These are phyloP conservation scores for Lophochroa leadbeateri DNA, from an alignment of 2,113 vertebrate species.

Conservation along the genomic window DNA sequence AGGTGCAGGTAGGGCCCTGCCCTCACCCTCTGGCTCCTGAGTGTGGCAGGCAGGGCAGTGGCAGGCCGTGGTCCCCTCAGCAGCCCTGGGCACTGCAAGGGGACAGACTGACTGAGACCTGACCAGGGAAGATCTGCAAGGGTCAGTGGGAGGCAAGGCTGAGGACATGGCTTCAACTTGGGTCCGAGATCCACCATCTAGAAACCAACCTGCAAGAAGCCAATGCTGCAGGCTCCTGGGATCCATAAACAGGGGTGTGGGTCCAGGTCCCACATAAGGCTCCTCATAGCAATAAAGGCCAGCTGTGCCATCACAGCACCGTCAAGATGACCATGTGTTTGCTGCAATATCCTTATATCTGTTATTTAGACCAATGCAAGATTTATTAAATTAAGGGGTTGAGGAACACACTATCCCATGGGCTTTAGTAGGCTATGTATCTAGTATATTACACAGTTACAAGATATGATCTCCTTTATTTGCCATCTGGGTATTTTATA, in stretches of 20 bases:
- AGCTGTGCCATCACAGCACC: background rate
- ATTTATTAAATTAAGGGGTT: background rate
- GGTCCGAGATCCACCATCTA: background rate
- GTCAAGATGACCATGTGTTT: background rate
- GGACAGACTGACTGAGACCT: rapidly evolving
- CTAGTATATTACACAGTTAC: background rate
- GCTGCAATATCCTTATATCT: background rate
- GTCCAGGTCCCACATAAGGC: background rate
- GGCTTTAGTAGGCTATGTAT: background rate
- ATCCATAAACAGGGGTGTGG: background rate
- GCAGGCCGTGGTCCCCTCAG: background rate
- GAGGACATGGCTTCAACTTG: background rate
- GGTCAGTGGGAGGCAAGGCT: rapidly evolving
- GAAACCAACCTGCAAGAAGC: background rate
- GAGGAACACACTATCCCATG: background rate
- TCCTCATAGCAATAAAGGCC: background rate
- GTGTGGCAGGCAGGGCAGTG: rapidly evolving
- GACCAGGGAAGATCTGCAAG: rapidly evolving
- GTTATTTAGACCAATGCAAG: background rate
- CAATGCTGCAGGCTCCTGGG: background rate
- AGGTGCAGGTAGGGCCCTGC: background rate
- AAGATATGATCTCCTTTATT: background rate
- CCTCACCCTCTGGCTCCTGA: background rate
- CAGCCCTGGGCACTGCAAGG: too few relatives aligned
- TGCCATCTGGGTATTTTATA: background rate